Evolutionary conservation across 2,888 invertebrate genomes (phyloP).

Genomic region (Himalopsyche tibetana): DNA sequence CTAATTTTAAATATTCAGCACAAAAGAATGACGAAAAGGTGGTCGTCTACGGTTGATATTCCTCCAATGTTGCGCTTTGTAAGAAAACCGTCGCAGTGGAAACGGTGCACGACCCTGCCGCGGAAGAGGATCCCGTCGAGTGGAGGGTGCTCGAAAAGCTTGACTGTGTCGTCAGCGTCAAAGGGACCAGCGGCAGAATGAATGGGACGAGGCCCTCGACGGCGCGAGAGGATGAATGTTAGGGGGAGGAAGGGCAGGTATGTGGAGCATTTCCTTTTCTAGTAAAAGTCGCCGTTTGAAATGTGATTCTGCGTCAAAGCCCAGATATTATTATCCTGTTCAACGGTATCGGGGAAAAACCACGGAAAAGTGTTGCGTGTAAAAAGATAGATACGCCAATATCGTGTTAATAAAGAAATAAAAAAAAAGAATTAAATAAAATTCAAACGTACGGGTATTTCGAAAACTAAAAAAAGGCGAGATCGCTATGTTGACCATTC

Average conservation of each 20-base stretch:
- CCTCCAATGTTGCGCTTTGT: background rate
- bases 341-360: too few relatives aligned
- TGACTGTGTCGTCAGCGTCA: conserved; percentile 40
- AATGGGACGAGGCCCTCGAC: conserved; percentile 35
- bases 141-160: conserved; percentile 27
- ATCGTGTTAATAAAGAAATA: too few relatives aligned
- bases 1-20: too few relatives aligned
- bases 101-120: background rate
- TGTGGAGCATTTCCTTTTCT: conserved; percentile 33
- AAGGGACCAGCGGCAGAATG: conserved; percentile 39
- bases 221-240: background rate
- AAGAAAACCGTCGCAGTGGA: background rate
- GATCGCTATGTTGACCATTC: too few relatives aligned
- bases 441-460: too few relatives aligned
- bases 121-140: conserved; percentile 24
- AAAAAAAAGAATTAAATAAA: too few relatives aligned
- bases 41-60: background rate
- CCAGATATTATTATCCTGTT: background rate
- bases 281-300: conserved; percentile 18
- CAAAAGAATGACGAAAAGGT: too few relatives aligned
- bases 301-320: background rate
- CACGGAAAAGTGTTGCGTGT: too few relatives aligned
- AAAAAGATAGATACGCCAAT: too few relatives aligned
- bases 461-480: too few relatives aligned
- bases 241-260: background rate